Base-by-base conservation (phyloP, 2,113 vertebrate genomes). In the Eidolon helvum region DNA sequence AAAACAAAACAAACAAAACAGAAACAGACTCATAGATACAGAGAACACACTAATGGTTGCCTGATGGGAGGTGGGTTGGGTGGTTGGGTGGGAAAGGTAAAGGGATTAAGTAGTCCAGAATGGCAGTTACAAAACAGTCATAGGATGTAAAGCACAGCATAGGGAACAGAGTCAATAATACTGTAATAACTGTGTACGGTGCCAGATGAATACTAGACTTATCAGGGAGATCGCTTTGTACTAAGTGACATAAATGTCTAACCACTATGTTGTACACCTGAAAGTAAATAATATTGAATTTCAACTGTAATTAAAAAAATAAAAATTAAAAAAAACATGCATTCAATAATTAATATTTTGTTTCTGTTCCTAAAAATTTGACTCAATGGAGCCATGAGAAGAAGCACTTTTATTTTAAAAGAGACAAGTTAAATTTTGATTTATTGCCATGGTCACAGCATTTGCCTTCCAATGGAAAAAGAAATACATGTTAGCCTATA, bases 391-490 rank as follows among this genome's bases (percentile, higher is more conserved):
- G 12, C 10, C 65, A 96, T 45, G 21, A 82, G 59, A 61, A 93
- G 3, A 61, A 93, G 4, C 1, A 40, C 8, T 87, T 96, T 96
- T 72, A 88, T 66, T 43, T 83, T 80, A 35, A 79, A 87, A 93
- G 21, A 7, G 5, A 63, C 35, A 94, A 83, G 33, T 86, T 95
- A 89, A 91, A 43, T 91, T 95, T 84, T 96, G 38, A 87, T 94
- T 88, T 89, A 45, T 78, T 89, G 22, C 22, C 48, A 61, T 28
- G 48, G 55, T 71, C 28, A 87, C 8, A 88, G 30, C 11, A 86
- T 93, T 87, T 68, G 91, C 6, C n/a, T 94, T 95, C 72, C 55
- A 88, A 61, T 86, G 75, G 87, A 19, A 35, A 72, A 97, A 96
- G 4, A 89, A 59, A 91, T 79, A 45, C 30, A 48, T n/a, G 0